Base-by-base conservation (phyloP, 30 jellyfish, hydroid and myxozoan species). In the Phacellophora camtschatica region DNA sequence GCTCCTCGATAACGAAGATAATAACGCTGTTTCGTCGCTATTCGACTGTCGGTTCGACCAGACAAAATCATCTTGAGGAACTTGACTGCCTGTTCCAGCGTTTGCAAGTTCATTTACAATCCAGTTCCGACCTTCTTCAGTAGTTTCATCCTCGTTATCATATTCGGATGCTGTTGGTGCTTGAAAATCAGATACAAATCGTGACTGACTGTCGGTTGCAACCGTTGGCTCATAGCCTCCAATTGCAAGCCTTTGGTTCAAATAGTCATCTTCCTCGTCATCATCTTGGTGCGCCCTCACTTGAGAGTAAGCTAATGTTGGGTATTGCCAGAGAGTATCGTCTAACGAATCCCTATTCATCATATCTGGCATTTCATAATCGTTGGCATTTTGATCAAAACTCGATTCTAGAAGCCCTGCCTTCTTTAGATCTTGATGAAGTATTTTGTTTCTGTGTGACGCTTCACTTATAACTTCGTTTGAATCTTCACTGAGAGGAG, bases 61-160 rank as follows among this genome's bases (percentile, higher is more conserved):
- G 46, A 58, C 82, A 30, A 58, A 39, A 13, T 77, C 82, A 50
- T 61, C 82, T 3, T 75, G 45, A 13, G 84, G 84, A 28, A 56
- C 67, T 56, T 75, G 75, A 27, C 69, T 58, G 35, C 71, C 79
- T 4, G 75, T 56, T 42, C 77, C 90, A 11, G 90, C 82, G 39
- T 77, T 61, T 30, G 69, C 74, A 2, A 63, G 59, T 13, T 77
- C 77, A 31, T 77, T 54, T 24, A 77, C 56, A 20, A 77, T 61
- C 65, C 82, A 39, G 71, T 77, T 54, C 27, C 90, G 28, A 12
- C 35, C 56, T 34, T 77, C 90, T 28, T 43, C 56, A 46, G 61
- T n/a, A n/a, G n/a, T 27, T 8, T 15, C 61, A 27, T 46, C 61
- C 20, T 37, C 74, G 19, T 55, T 64, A 29, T 62, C 55, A 77